Base-by-base conservation (phyloP, 1,140 invertebrate species). In the Drosophila obscura region DNA sequence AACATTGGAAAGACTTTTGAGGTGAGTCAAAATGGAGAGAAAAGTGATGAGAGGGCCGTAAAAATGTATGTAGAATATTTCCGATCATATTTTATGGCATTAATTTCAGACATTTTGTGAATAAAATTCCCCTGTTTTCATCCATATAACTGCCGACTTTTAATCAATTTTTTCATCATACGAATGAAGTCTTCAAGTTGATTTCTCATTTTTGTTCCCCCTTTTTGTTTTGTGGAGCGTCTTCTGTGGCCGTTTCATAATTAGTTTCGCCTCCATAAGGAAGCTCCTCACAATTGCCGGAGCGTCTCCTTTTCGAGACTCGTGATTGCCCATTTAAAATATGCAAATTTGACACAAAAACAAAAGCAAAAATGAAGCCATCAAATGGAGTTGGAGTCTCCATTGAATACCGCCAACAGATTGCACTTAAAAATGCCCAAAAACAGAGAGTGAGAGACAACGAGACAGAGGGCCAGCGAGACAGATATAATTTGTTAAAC, bases 291-390 rank as follows among this genome's bases (percentile, higher is more conserved):
- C 43, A 69, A 69, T 55, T 69, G 59, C 48, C 49, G 73, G 52
- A 66, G 48, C 53, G 41, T 75, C 72, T 75, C 71, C 72, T 66
- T 75, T 66, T 41, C 16, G 43, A 72, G 56, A 52, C 11, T 16
- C 67, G 44, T 75, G 72, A 75, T 75, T 75, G 72, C 58, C 80
- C 73, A 84, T 81, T 84, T 76, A 80, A 85, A 77, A 84, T 77
- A 84, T 84, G 81, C 81, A 85, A 81, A 87, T 75, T 66, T 87
- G 7, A 43, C 61, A 22, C 22, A 22, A 80, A 41, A 31, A 65
- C 48, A 68, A 60, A 50, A 66, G 66, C 44, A 48, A 50, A 48
- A 76, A 87, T 85, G 62, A 85, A 85, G 82, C 77, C 81, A 81
- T 85, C 81, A 85, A 87, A 79, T 69, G 67, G 67, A 69, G 67